Base-by-base conservation (phyloP, 2,888 invertebrate genomes). In the Penaeus monodon region DNA sequence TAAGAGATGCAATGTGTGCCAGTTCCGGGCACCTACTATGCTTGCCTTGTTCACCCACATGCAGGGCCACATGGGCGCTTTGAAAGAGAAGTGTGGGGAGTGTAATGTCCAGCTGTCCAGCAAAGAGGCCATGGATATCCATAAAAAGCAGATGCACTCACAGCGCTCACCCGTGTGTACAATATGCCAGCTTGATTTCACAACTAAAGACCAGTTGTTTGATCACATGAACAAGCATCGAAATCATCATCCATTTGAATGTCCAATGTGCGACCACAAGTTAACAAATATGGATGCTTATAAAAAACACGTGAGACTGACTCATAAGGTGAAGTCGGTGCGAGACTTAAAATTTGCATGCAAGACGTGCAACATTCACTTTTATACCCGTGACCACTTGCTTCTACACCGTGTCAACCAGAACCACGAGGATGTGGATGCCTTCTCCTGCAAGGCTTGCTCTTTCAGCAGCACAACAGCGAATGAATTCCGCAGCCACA, bases 201-300 rank as follows among this genome's bases (percentile, higher is more conserved):
- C 88, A 3, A 88, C 88, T 17, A 88, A 84, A 84, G 89, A 89
- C 70, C 88, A 89, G 78, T 82, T 89, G 63, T 89, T 85, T 77
- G 89, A 89, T 74, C 89, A 89, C 63, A 89, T 89, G 89, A 89
- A 89, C 73, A 84, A 84, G 22, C 89, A 89, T 66, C 84, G 89
- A 38, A 66, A 78, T 24, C 88, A 86, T 44, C 84, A 81, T 29
- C 89, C 89, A n/a, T 89, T 86, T 82, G 85, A 84, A 38, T 89
- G 89, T 78, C 79, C 88, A 73, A 82, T 65, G 77, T 89, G 89
- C 68, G 57, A 68, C 22, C 81, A 81, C 44, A 86, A 84, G 29
- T 73, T 89, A 22, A 86, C 84, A 33, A 89, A 88, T 64, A 88
- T 88, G 80, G 86, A 89, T 74, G 88, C 88, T 24, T 89, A 89